Evolutionary conservation across 2,888 invertebrate genomes (phyloP).

Genomic region (Brassicogethes aeneus): DNA sequence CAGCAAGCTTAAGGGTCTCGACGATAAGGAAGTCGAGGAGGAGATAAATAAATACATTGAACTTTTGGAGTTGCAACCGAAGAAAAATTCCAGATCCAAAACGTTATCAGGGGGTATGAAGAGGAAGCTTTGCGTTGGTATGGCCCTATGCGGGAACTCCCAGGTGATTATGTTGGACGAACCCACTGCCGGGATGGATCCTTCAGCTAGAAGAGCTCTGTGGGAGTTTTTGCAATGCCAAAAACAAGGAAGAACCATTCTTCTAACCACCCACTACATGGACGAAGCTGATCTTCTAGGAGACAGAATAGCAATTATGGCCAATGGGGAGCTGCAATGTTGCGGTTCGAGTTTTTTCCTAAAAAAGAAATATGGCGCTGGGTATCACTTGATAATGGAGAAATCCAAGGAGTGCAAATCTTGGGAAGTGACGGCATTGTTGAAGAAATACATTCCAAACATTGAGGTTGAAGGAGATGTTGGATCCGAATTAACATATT

Average conservation of each 20-base stretch:
- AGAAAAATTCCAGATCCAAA: conserved; percentile 39
- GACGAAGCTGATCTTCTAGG: conserved; percentile 78
- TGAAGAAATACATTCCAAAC: conserved; percentile 51
- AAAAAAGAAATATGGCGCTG: conserved; percentile 69
- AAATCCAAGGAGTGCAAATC: conserved; percentile 44
- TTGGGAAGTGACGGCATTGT: conserved; percentile 39
- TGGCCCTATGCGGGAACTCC: conserved; percentile 61
- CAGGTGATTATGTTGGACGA: conserved; percentile 59
- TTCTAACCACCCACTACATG: conserved; percentile 77
- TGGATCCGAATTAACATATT: conserved; percentile 63
- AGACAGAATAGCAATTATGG: conserved; percentile 76
- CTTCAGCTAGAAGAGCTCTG: conserved; percentile 63
- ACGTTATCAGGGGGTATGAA: conserved; percentile 65
- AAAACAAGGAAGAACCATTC: conserved; percentile 60
- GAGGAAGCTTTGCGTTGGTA: conserved; percentile 59
- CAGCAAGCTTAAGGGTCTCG: conserved; percentile 52
- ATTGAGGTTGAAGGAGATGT: conserved; percentile 57
- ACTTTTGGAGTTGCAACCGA: conserved; percentile 14
- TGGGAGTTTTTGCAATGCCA: conserved; percentile 68
- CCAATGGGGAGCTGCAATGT: conserved; percentile 64
- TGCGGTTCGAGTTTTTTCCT: conserved; percentile 67
- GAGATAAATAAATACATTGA: conserved; percentile 14
- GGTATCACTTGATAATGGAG: conserved; percentile 62
- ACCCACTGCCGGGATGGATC: conserved; percentile 73
- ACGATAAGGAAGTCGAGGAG: conserved; percentile 9